A percentile compares a stretch with the other conserved stretches of the same genome.
Conservation (phyloP, 2,797 vertebrate species). For the Chrosomus eos region DNA sequence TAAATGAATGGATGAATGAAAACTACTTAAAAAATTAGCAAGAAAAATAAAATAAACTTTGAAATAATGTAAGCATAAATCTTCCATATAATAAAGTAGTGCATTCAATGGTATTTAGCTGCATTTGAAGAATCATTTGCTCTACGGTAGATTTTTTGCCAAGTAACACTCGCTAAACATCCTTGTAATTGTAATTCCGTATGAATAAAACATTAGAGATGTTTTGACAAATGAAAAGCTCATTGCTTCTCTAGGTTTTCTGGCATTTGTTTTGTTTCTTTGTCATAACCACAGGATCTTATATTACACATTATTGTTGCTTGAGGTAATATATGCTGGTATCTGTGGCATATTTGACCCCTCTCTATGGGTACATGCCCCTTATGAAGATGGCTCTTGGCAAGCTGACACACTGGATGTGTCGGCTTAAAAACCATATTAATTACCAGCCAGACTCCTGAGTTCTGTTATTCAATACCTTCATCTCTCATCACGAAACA, state of each 20-base stretch:
- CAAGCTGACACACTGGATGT: constrained; percentile 55
- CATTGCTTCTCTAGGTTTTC: constrained; percentile 19
- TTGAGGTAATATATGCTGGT: constrained; percentile 37
- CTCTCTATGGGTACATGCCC: constrained; percentile 36
- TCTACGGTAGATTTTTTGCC: background rate
- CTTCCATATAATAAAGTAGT: background rate
- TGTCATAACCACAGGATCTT: constrained; percentile 51
- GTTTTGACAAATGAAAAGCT: constrained; percentile 31
- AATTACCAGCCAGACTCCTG: constrained; percentile 72
- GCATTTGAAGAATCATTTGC: background rate
- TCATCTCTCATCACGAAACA: constrained; percentile 66
- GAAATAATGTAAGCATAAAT: background rate
- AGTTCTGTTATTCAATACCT: constrained; percentile 73
- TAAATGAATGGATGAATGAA: background rate
- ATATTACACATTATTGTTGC: constrained; percentile 40
- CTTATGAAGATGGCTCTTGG: constrained; percentile 54
- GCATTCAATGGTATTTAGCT: background rate
- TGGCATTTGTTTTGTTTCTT: constrained; percentile 48
- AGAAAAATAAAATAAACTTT: background rate
- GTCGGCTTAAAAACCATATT: constrained; percentile 74
- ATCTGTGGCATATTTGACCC: constrained; percentile 49
- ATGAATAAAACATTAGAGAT: constrained; percentile 33
- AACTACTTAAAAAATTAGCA: background rate
- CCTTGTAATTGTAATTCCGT: constrained; percentile 2
- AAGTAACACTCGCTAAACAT: constrained; percentile 14